Conservation (phyloP, 1,140 invertebrate genomes). For the Papilio polyxenes region DNA sequence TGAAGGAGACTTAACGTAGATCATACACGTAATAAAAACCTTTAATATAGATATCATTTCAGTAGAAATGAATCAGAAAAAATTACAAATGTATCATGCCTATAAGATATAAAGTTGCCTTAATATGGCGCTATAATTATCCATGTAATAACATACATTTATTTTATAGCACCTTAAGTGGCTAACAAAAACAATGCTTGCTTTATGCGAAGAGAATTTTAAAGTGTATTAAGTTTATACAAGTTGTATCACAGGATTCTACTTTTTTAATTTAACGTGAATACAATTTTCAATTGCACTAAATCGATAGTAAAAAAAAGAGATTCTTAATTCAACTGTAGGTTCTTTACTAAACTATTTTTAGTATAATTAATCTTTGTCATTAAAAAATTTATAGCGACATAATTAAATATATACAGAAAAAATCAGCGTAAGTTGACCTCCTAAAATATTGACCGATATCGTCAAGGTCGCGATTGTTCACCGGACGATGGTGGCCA, state of each 20-base stretch:
- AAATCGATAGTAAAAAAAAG: too few species aligned
- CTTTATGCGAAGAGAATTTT: not conserved
- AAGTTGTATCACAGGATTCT: not conserved
- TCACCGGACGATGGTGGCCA: not conserved
- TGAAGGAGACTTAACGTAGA: not conserved
- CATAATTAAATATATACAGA: not conserved
- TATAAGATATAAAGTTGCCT: constrained; percentile 8
- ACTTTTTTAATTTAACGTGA: not conserved
- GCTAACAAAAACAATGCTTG: not conserved
- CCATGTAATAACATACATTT: constrained; percentile 21
- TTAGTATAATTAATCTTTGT: too few species aligned
- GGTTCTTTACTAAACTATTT: too few species aligned
- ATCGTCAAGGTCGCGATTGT: not conserved
- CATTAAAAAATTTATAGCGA: too few species aligned
- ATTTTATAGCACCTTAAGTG: constrained; percentile 30
- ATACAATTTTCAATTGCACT: too few species aligned
- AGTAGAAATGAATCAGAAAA: constrained; percentile 18
- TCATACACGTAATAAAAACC: not conserved
- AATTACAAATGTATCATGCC: not conserved
- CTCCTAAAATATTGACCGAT: not conserved
- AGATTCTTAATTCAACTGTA: too few species aligned
- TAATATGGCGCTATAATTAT: constrained; percentile 24
- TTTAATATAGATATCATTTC: constrained; percentile 21
- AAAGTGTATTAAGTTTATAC: not conserved
- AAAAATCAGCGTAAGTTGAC: not conserved